phyloP scores from a whole-genome alignment of 2,888 invertebrate genomes.

The Andrena bucephala region DNA sequence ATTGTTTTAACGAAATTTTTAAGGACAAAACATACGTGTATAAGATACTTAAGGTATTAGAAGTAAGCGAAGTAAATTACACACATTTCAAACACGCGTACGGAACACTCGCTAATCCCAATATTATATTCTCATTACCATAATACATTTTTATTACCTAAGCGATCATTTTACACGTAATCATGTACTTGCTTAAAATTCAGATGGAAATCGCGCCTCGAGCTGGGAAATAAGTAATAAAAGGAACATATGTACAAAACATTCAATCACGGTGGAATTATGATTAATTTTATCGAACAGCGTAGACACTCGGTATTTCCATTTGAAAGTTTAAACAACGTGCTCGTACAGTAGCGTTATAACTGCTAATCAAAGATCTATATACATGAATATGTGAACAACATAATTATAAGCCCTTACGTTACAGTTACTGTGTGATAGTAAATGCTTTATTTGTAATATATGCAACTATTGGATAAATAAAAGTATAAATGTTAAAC shows the following conservation, averaged over 20 bases:
- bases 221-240: conserved; percentile 13
- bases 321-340: conserved; percentile 57
- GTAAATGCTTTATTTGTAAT: conserved; percentile 79
- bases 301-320: conserved; percentile 23
- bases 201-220: conserved; percentile 34
- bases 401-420: conserved; percentile 67
- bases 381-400: conserved; percentile 50
- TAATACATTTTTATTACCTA: conserved; percentile 47
- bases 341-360: conserved; percentile 27
- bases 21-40: conserved; percentile 53
- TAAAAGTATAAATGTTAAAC: conserved; percentile 73
- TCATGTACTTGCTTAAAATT: conserved; percentile 43
- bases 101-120: conserved; percentile 31
- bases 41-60: conserved; percentile 63
- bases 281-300: conserved; percentile 18
- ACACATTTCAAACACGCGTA: conserved; percentile 22
- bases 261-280: conserved; percentile 20
- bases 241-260: conserved; percentile 28
- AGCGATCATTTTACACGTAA: conserved; percentile 44
- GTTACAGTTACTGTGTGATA: conserved; percentile 72
- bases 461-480: conserved; percentile 78
- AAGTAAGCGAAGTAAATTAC: conserved; percentile 52
- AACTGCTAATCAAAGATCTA: conserved; percentile 58
- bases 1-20: conserved; percentile 72
- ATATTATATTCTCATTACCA: conserved; percentile 44